Base-by-base conservation (phyloP, 2,888 invertebrate genomes). In the Eustalomyia histrio region DNA sequence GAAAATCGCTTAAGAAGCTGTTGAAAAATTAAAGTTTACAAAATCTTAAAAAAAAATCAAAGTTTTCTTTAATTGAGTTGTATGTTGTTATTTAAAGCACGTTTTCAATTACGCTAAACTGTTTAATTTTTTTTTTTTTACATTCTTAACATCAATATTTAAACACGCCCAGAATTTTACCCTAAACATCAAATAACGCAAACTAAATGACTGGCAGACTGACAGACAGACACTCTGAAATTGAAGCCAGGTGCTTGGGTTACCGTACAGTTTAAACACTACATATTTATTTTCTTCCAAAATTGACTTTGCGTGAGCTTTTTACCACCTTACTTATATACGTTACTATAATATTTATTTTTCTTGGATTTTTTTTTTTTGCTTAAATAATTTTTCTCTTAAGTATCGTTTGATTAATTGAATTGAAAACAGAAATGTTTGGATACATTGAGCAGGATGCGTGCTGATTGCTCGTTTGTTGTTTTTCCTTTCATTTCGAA, bases 391-490 rank as follows among this genome's bases (percentile, higher is more conserved):
- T 29, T 29, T 29, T 29, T 29, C 7, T 29, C 29, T 29, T 29
- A 29, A 29, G 58, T 55, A 24, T 79, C 61, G 67, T 67, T 79
- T 79, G 72, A 73, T 79, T 73, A 79, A 79, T 79, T 73, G 72
- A 67, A 79, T 73, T 79, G 72, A 50, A 73, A 73, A 78, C 39
- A 2, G 10, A 8, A 47, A 47, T n/a, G 43, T 47, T 47, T 47
- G 43, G n/a, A 47, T n/a, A 47, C n/a, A 16, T 43, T 8, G 35
- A 39, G 52, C 29, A 69, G 61, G 71, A 76, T 84, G 83, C 84
- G 83, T 84, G 84, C 73, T 83, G 82, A 83, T 81, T 81, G 83
- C 83, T 83, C 84, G 80, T 84, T 84, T 84, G 84, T 72, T 29
- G 16, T 58, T 39, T 53, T 83, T 76, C 14, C 68, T 72, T 69